Conservation (phyloP, 1,140 invertebrate genomes). For the Melitaea cinxia region DNA sequence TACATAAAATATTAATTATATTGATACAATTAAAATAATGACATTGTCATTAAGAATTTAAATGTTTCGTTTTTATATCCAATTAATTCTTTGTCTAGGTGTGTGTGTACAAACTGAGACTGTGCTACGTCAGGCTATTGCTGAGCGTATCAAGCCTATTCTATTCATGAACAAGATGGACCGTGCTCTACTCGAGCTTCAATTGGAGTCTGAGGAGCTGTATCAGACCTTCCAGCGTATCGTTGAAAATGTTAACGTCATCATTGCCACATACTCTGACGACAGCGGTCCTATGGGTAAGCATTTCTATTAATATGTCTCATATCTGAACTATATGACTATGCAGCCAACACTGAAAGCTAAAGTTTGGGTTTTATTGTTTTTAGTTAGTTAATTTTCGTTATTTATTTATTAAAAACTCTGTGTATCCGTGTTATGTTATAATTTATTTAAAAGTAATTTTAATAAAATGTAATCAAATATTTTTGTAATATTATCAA, state of each 20-base stretch:
- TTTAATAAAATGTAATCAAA: too few species aligned
- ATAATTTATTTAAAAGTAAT: too few species aligned
- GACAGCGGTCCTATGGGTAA: slow-evolving; percentile 98
- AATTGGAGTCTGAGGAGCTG: slow-evolving; percentile 97
- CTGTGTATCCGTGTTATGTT: too few species aligned
- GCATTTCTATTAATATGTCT: slow-evolving; percentile 30
- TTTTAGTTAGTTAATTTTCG: too few species aligned
- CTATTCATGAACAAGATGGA: slow-evolving; percentile 99
- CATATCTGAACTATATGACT: too few species aligned
- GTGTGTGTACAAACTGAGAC: slow-evolving; percentile 99
- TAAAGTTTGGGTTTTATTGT: too few species aligned
- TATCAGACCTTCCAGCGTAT: slow-evolving; percentile 99
- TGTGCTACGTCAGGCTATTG: slow-evolving; percentile 98
- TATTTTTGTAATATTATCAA: too few species aligned
- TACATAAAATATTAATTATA: too few species aligned
- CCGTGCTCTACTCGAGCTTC: slow-evolving; percentile 96
- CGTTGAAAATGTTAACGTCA: slow-evolving; percentile 99
- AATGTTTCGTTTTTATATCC: neutral
- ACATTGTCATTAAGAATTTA: too few species aligned
- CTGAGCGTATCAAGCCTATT: slow-evolving; percentile 99
- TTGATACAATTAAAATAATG: too few species aligned
- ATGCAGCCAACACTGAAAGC: too few species aligned
- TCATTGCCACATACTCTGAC: slow-evolving; percentile 99
- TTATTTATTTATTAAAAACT: too few species aligned
- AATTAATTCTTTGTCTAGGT: slow-evolving; percentile 83